Base-by-base conservation (phyloP, 37 sponge, comb jelly and placozoan genomes). In the Mnemiopsis leidyi region DNA sequence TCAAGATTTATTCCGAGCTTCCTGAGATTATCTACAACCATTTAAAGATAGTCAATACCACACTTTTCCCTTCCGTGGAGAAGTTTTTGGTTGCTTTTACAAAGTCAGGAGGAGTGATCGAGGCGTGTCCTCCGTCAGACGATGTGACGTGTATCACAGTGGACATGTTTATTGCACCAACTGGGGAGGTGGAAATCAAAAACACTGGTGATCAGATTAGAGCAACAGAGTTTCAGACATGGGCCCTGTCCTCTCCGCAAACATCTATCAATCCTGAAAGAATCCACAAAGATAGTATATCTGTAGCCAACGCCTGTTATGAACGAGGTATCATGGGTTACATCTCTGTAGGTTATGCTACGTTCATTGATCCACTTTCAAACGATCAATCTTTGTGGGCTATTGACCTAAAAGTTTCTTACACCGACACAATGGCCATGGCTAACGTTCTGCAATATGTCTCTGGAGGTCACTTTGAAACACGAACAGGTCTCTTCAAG, bases 231-330 rank as follows among this genome's bases (percentile, higher is more conserved):
- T 98, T 93, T 67, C 69, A 92, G 69, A 95, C 95, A 48, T 96
- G 97, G 97, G 98, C 97, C n/a, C 93, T 95, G 68, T 96, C 97
- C 69, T 75, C 95, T 5, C 99, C 99, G 0, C 99, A 98, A 93
- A 82, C 95, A 31, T 96, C 96, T 32, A 94, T 98, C 0, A 69
- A 94, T 21, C 97, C 95, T 0, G 24, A 69, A 9, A 68, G 69
- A 23, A 93, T 98, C 5, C 69, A 85, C 38, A 39, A 76, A 9
- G 75, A 76, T 0, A 94, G 71, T 39, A 23, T 9, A 0, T 36
- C 34, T 24, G 93, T 97, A 39, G 95, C 93, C 0, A 68, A 69
- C 13, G 94, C 95, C 0, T 93, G 93, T 61, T 93, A 69, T 36
- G 67, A 82, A 21, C 76, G 97, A 13, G 99, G 96, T 2, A 92